Evolutionary conservation across 2,888 invertebrate genomes (phyloP).

Genomic region (Eupithecia dodoneata): DNA sequence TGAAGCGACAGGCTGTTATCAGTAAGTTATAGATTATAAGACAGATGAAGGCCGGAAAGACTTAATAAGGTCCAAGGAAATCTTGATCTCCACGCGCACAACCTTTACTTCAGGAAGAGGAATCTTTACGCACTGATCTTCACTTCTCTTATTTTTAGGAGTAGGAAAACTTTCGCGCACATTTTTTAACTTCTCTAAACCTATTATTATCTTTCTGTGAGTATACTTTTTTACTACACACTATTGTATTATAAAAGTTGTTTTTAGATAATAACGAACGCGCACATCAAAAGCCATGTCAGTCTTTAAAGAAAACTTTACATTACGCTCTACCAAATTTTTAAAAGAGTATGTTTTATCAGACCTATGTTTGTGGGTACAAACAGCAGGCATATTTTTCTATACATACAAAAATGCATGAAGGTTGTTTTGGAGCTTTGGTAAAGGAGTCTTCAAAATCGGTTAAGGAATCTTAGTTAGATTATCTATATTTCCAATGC

Average conservation of each 20-base stretch:
- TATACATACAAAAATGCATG: neutral
- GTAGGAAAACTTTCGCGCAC: neutral
- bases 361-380: neutral
- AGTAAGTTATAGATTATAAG: conserved; percentile 86
- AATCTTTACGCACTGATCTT: neutral
- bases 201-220: neutral
- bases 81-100: neutral
- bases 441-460: conserved; percentile 18
- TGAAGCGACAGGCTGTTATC: conserved; percentile 96
- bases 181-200: neutral
- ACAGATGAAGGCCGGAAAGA: neutral
- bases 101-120: neutral
- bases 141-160: neutral
- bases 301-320: neutral
- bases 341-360: neutral
- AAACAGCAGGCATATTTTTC: neutral
- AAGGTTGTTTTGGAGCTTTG: neutral
- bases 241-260: neutral
- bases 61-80: neutral
- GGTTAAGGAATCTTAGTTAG: neutral
- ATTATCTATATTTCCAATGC: conserved; percentile 15
- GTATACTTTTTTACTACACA: neutral
- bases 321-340: neutral
- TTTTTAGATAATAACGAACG: neutral
- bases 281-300: too few species aligned